These are phyloP conservation scores for Oreotrochilus melanogaster DNA, from an alignment of 2,113 vertebrate genomes.

Conservation along the genomic window DNA sequence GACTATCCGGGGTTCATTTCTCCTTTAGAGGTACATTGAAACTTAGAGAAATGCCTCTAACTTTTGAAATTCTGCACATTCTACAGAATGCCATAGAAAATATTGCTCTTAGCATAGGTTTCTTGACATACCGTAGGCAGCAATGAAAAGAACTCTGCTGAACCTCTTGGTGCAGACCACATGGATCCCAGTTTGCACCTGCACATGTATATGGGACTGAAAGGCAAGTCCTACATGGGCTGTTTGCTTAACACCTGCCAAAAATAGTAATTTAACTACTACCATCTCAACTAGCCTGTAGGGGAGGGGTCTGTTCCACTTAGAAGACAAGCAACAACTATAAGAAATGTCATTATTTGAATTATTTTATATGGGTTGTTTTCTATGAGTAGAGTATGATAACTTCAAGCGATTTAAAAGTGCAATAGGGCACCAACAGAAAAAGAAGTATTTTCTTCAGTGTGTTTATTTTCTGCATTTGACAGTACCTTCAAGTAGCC, in stretches of 20 bases:
- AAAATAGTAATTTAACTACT: not conserved
- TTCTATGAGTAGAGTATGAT: not conserved
- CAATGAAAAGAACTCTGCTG: not conserved
- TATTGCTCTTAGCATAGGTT: not conserved
- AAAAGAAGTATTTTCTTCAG: not conserved
- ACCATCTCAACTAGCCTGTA: not conserved
- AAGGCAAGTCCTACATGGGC: not conserved
- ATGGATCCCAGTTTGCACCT: not conserved
- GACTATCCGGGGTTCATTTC: not conserved
- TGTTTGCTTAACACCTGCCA: not conserved
- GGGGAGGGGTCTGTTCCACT: not conserved
- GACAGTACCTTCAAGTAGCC: not conserved
- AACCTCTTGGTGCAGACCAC: not conserved
- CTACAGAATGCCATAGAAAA: not conserved
- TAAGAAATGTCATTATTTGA: not conserved
- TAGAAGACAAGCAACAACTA: not conserved
- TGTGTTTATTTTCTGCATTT: not conserved
- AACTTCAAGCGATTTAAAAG: not conserved
- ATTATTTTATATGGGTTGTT: accelerated
- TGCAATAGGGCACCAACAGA: not conserved
- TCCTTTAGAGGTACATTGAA: not conserved
- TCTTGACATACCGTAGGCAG: not conserved
- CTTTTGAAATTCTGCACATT: not conserved
- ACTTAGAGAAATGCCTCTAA: not conserved
- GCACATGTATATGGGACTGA: accelerated